Conservation (phyloP, 1,140 invertebrate genomes). For the Sycophila sp. region DNA sequence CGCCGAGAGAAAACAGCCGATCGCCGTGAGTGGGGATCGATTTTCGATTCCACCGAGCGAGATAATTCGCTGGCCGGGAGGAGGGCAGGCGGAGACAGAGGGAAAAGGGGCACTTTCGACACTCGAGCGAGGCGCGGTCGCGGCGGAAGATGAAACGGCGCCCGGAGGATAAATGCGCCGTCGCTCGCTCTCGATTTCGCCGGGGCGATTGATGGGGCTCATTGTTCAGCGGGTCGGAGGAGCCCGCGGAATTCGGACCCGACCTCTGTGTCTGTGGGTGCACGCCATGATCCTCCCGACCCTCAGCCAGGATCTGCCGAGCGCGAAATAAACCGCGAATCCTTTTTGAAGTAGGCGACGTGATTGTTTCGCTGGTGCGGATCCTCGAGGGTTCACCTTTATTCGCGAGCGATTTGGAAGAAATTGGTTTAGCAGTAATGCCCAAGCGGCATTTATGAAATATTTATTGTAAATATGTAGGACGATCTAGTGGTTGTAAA, state of each 20-base stretch:
- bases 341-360: neutral
- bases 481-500: too few relatives aligned
- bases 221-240: conserved; percentile 14
- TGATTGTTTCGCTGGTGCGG: conserved; percentile 22
- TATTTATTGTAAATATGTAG: too few relatives aligned
- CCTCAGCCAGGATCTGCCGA: neutral
- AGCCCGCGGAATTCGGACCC: conserved; percentile 18
- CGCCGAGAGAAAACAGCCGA: too few relatives aligned
- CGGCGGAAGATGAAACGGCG: conserved; percentile 28
- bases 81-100: too few relatives aligned
- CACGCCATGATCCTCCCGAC: too few relatives aligned
- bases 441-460: too few relatives aligned
- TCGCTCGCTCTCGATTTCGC: conserved; percentile 10
- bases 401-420: too few relatives aligned
- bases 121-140: conserved; percentile 4
- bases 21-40: conserved; percentile 8
- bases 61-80: conserved; percentile 20
- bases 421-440: too few relatives aligned
- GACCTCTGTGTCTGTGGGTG: neutral
- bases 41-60: conserved; percentile 30
- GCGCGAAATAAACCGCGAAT: conserved; percentile 19
- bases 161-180: neutral
- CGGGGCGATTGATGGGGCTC: conserved; percentile 27
- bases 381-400: too few relatives aligned
- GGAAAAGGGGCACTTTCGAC: conserved; percentile 15